Conservation (phyloP, 2,888 invertebrate species). For the Elegia similella region DNA sequence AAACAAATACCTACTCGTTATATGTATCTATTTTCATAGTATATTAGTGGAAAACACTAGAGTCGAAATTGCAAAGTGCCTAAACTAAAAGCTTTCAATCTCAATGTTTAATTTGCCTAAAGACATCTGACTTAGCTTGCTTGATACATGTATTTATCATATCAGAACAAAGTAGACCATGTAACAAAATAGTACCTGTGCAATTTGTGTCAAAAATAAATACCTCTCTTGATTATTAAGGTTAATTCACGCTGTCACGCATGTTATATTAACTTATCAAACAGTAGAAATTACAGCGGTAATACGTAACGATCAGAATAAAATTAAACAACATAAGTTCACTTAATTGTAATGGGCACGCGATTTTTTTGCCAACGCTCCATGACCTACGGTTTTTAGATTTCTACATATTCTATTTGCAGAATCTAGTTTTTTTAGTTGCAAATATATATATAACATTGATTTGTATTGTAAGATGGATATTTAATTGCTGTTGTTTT, state of each 20-base stretch:
- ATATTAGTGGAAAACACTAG: no score
- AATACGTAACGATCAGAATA: background rate
- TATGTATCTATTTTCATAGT: no score
- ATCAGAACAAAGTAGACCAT: background rate
- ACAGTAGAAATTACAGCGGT: background rate
- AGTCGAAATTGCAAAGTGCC: no score
- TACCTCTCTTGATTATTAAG: background rate
- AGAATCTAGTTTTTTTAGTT: no score
- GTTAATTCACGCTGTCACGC: background rate
- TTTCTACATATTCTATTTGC: background rate
- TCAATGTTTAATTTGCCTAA: no score
- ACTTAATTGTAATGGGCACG: background rate
- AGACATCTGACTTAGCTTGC: background rate
- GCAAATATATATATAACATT: no score
- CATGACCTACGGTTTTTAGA: constrained; percentile 5
- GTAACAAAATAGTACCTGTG: background rate
- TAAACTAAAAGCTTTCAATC: no score
- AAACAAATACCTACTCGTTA: no score
- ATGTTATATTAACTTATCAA: background rate
- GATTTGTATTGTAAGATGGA: no score
- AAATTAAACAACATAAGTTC: background rate
- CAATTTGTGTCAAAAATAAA: constrained; percentile 12
- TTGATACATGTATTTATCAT: background rate
- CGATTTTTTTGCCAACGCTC: constrained; percentile 1
- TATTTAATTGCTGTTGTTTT: no score